Percentiles rank a stretch among this genome's conserved stretches.
These are phyloP conservation scores for Rutpela maculata DNA, from an alignment of 2,888 invertebrate species.

Conservation along the genomic window DNA sequence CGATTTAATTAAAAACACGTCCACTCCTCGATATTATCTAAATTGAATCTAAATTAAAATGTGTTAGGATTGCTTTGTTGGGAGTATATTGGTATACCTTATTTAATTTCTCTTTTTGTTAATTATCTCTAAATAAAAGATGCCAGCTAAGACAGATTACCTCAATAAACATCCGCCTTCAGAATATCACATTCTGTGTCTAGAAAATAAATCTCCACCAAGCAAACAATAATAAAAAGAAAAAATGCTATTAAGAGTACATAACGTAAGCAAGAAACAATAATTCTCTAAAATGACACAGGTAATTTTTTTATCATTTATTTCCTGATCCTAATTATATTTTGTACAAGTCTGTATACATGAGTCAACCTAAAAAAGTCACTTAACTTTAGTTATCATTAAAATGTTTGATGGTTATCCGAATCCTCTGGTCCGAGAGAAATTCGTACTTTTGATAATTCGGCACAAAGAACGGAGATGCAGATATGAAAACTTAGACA, in stretches of 20 bases:
- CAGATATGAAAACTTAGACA: no score
- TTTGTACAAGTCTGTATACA: no score
- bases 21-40: slow-evolving; percentile 37
- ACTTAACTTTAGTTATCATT: no score
- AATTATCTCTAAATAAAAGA: slow-evolving; percentile 25
- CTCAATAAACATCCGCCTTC: slow-evolving; percentile 15
- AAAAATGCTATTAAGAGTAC: neutral
- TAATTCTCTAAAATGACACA: neutral
- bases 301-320: no score
- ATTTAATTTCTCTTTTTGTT: slow-evolving; percentile 16
- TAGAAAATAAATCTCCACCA: neutral
- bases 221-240: neutral
- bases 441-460: no score
- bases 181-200: slow-evolving; percentile 5
- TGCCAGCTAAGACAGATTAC: slow-evolving; percentile 30
- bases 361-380: no score
- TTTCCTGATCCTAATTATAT: no score
- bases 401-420: no score
- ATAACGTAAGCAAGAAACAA: neutral
- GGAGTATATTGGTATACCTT: neutral
- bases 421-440: no score
- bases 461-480: no score
- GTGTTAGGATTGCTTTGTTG: slow-evolving; percentile 1
- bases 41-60: slow-evolving; percentile 39
- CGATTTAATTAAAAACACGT: slow-evolving; percentile 33